A percentile compares a stretch with the other conserved stretches of the same genome.
Conservation (phyloP, 2,797 vertebrate species). For the Chiloscyllium punctatum region DNA sequence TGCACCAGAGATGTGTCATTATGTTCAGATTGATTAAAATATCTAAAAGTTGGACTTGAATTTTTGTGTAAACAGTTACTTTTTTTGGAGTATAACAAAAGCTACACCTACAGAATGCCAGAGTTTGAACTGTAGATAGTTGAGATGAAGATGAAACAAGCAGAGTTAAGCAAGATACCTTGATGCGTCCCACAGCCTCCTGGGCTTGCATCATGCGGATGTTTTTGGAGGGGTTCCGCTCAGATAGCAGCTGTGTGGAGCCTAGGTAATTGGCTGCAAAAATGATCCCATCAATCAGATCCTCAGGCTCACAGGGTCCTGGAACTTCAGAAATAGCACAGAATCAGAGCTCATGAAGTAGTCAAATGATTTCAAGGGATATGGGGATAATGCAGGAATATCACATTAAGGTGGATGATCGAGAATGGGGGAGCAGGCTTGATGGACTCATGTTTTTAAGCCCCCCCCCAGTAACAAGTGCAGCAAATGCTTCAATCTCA, state of each 20-base stretch:
- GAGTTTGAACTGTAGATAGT: not conserved
- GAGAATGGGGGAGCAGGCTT: no score
- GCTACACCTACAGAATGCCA: not conserved
- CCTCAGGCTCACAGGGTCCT: constrained; percentile 94
- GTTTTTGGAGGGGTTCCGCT: constrained; percentile 96
- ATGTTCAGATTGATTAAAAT: no score
- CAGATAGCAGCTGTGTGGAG: constrained; percentile 93
- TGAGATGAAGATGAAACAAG: not conserved
- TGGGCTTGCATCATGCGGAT: constrained; percentile 98
- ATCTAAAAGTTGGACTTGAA: no score
- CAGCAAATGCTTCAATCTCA: not conserved
- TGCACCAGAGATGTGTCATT: no score
- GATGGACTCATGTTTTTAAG: no score
- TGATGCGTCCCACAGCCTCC: constrained; percentile 93
- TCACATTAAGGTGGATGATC: no score
- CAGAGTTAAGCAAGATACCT: constrained; percentile 63
- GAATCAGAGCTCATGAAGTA: not conserved
- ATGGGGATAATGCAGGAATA: no score
- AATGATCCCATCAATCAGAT: constrained; percentile 98
- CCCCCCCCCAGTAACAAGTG: not conserved
- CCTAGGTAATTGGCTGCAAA: constrained; percentile 98
- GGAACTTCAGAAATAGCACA: constrained; percentile 65
- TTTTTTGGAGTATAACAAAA: not conserved
- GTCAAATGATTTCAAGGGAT: no score
- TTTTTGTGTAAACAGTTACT: no score